Evolutionary conservation across 2,888 invertebrate species (phyloP), one percentile per base, ranked within the genome.

Genomic region (Pocota personata): DNA sequence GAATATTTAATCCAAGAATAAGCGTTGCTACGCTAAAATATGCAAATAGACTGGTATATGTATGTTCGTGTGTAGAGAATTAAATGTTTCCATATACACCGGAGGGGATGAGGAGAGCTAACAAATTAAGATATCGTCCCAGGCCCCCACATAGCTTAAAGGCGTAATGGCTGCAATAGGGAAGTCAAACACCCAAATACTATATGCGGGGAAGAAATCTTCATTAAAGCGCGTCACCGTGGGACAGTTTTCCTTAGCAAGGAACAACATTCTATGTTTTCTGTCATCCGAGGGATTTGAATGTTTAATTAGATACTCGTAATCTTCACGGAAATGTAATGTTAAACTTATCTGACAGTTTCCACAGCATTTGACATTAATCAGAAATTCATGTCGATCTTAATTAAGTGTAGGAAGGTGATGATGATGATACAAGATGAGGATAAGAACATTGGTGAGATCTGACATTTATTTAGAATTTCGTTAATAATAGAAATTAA

Each of bases 231-330:
- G 10, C 12, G 19, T 35, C 21, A 52, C 48, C 21, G 10, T n/a
- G 55, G 46, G 46, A 64, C 30, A 46, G 37, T 50, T 66, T 4
- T 32, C 40, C 32, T 3, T 27, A 16, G 21, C 60, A 60, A 19
- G 50, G 27, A 16, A 35, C 37, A 48, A 37, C 46, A 32, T 48
- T n/a, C n/a, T 24, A 27, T 43, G 46, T 10, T 46, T 4, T 55
- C 37, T 55, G 66, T 67, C 75, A 48, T 2, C n/a, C 35, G 5
- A 27, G 40, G 57, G 55, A 67, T 67, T 77, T 67, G 67, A 77
- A 77, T 67, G 48, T 50, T 55, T 77, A 67, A 77, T 67, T 57
- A 58, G 58, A 67, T 77, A n/a, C n/a, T n/a, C n/a, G n/a, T n/a
- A 77, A 77, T 67, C 67, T 40, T 57, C 30, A 57, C 66, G 35